Percentiles rank a stretch among this genome's conserved stretches.
Evolutionary conservation across 2,888 invertebrate genomes (phyloP).

Genomic region (Drosophila lacicola): DNA sequence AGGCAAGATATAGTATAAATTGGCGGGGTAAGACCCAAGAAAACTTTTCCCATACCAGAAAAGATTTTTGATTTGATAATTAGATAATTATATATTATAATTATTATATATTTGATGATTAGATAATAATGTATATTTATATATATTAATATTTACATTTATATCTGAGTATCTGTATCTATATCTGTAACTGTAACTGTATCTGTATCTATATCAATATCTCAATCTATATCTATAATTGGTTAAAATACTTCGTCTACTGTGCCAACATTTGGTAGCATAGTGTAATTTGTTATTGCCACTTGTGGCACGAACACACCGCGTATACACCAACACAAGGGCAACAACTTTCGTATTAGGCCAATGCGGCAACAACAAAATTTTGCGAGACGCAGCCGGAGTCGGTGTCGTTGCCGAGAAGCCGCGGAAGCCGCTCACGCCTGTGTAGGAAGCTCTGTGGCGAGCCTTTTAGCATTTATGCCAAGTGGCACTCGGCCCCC

Average conservation of each 20-base stretch:
- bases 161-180: too few species aligned
- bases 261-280: slow-evolving; percentile 24
- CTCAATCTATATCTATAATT: not conserved
- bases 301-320: slow-evolving; percentile 68
- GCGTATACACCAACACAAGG: slow-evolving; percentile 71
- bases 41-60: too few species aligned
- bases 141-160: not conserved
- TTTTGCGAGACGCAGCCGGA: slow-evolving; percentile 19
- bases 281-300: slow-evolving; percentile 63
- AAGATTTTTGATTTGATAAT: too few species aligned
- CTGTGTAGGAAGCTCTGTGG: slow-evolving; percentile 66
- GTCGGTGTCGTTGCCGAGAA: slow-evolving; percentile 19
- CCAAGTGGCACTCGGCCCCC: slow-evolving; percentile 36
- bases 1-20: too few species aligned
- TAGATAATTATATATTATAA: too few species aligned
- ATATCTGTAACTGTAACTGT: not conserved
- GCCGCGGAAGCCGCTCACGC: slow-evolving; percentile 57
- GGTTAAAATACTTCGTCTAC: not conserved
- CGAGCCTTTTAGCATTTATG: slow-evolving; percentile 74
- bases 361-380: slow-evolving; percentile 50
- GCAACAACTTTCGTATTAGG: slow-evolving; percentile 78
- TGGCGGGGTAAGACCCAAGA: too few species aligned
- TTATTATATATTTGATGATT: too few species aligned
- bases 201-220: not conserved
- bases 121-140: too few species aligned